Base-by-base conservation (phyloP, 2,888 invertebrate species). In the Eupelmus urozonus region DNA sequence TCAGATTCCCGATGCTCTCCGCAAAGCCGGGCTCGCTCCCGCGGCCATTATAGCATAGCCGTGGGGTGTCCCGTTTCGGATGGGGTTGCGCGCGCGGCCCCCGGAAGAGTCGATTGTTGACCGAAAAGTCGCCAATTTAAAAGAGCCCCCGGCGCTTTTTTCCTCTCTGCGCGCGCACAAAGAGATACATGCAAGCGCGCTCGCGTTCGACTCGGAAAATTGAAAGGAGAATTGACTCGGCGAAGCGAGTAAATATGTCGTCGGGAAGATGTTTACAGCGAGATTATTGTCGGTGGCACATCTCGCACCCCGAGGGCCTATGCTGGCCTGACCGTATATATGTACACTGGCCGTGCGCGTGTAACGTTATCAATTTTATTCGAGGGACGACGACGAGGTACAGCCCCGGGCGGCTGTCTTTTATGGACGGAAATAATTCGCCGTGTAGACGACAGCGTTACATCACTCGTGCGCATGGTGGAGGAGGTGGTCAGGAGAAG, bases 111-210 rank as follows among this genome's bases (percentile, higher is more conserved):
- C 89, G 89, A 89, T 89, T 88, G 89, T 89, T 89, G 89, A 89
- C 89, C 89, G 88, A 89, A 89, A 89, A 89, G 89, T 89, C 89
- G 89, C 89, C 89, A 89, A 89, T 89, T 89, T 89, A 89, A 89
- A 89, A 89, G 85, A 83, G 88, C 88, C 88, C 86, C 86, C 84
- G 87, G 88, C 87, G 82, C 81, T 80, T 69, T 71, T 75, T 55
- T 79, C 60, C 69, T 70, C 72, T 74, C 51, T 25, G 60, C 13
- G 42, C 71, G 60, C 78, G 76, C 42, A 82, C 25, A 1, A 2
- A 23, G 53, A 25, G 7, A 67, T 9, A 63, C 13, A 83, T 81
- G 45, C 71, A 25, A 25, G 25, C 25, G 25, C 5, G 45, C 23
- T 13, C 27, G 80, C 81, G 81, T 81, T 81, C 79, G 82, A 78